phyloP scores from a whole-genome alignment of 2,797 vertebrate genomes.

The Tamandua tetradactyla region DNA sequence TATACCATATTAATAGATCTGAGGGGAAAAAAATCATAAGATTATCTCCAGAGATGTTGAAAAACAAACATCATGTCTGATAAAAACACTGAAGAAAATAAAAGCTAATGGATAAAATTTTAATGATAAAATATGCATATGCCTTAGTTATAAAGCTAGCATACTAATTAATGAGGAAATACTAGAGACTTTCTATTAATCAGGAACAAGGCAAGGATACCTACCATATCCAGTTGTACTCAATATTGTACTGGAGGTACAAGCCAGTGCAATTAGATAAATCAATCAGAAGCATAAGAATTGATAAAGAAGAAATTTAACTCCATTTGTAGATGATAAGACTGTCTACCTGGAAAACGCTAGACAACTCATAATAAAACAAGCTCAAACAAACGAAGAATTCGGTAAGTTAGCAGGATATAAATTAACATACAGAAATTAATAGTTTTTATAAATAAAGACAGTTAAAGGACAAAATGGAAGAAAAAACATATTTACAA shows the following conservation, averaged over 20 bases:
- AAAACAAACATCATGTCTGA: background rate
- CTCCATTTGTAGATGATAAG: background rate
- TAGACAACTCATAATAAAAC: background rate
- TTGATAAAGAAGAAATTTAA: background rate
- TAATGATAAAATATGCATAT: background rate
- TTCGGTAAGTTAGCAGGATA: background rate
- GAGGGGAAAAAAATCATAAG: background rate
- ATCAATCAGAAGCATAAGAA: background rate
- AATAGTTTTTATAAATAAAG: background rate
- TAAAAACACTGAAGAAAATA: background rate
- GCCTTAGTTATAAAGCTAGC: background rate
- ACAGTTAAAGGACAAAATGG: background rate
- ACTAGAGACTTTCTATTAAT: background rate
- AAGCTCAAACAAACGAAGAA: background rate
- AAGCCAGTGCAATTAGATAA: background rate
- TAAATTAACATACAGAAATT: background rate
- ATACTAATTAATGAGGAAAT: background rate
- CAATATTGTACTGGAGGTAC: background rate
- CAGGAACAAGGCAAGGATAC: background rate
- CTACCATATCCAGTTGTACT: background rate
- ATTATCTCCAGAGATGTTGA: background rate
- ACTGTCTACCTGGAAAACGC: background rate
- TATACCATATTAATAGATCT: background rate
- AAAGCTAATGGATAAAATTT: background rate
- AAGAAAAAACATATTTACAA: background rate